Evolutionary conservation across 2,113 vertebrate species (phyloP), one percentile per base, ranked within the genome.

Genomic region (Pelvicachromis taeniatus): DNA sequence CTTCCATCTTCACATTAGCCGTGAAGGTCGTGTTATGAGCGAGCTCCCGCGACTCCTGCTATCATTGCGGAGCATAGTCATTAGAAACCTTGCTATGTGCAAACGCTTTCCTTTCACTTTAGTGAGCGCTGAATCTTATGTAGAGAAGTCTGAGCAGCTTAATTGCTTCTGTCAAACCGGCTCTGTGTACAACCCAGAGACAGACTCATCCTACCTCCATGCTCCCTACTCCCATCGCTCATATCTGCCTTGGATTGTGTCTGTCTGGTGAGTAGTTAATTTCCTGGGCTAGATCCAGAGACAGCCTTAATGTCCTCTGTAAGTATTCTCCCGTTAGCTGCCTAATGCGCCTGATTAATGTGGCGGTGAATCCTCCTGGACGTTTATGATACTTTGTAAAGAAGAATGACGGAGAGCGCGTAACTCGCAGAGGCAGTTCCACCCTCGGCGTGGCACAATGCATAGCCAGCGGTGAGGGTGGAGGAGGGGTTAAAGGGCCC

Each of bases 331-430:
- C 85, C 83, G 90, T 93, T 90, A 83, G 54, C 94, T 92, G 94
- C 95, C 95, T 96, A 96, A 95, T 95, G 91, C 48, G 55, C 85
- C 92, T 96, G 97, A 97, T 95, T 93, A 95, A 97, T 96, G 94
- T 84, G 86, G 82, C 89, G 29, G 55, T 52, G 93, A 91, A 96
- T 95, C 84, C 92, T 95, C 93, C 92, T 85, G 77, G 96, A 94
- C 94, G 9, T 95, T 95, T 95, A 95, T 89, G 94, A 95, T 95
- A 93, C 95, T 95, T 93, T 94, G 92, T 90, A 96, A 94, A 92
- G 88, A 89, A 90, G 92, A 77, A 91, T 90, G 95, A 96, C 93
- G 85, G 93, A 80, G 92, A 21, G 63, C 58, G 80, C 87, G 40
- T 87, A 87, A 89, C 86, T 90, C 85, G 58, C 68, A 58, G 50